Conservation (phyloP, 2,797 vertebrate genomes). For the Lutjanus campechanus region DNA sequence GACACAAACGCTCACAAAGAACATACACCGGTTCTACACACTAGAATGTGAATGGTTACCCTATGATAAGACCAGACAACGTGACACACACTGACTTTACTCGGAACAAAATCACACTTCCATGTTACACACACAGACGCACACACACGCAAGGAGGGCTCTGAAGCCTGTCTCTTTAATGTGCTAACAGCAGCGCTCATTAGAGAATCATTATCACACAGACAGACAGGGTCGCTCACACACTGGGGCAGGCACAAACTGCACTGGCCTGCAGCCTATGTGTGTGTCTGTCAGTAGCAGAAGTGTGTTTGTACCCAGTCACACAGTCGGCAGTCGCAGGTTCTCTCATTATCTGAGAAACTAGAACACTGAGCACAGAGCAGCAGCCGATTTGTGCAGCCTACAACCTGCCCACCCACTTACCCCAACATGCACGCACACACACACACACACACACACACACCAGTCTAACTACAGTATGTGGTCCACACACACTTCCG, state of each 20-base stretch:
- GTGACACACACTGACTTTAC: conserved; percentile 40
- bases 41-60: conserved; percentile 16
- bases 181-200: conserved; percentile 81
- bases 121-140: conserved; percentile 26
- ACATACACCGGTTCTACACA: not conserved
- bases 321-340: conserved; percentile 49
- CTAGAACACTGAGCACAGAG: conserved; percentile 48
- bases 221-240: conserved; percentile 65
- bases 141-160: conserved; percentile 54
- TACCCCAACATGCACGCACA: conserved; percentile 36
- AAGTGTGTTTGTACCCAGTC: conserved; percentile 29
- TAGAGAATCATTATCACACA: conserved; percentile 80
- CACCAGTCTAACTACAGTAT: conserved; percentile 40
- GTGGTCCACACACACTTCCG: conserved; percentile 40
- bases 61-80: conserved; percentile 42
- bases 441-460: conserved; percentile 32
- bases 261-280: conserved; percentile 55
- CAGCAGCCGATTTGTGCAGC: conserved; percentile 44
- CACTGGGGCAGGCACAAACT: conserved; percentile 52
- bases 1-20: not conserved
- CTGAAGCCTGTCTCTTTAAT: conserved; percentile 83
- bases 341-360: conserved; percentile 68
- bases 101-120: conserved; percentile 40
- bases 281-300: conserved; percentile 3
- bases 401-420: conserved; percentile 40